Evolutionary conservation across 2,888 invertebrate species (phyloP).

Genomic region (Cheilosia vernalis): DNA sequence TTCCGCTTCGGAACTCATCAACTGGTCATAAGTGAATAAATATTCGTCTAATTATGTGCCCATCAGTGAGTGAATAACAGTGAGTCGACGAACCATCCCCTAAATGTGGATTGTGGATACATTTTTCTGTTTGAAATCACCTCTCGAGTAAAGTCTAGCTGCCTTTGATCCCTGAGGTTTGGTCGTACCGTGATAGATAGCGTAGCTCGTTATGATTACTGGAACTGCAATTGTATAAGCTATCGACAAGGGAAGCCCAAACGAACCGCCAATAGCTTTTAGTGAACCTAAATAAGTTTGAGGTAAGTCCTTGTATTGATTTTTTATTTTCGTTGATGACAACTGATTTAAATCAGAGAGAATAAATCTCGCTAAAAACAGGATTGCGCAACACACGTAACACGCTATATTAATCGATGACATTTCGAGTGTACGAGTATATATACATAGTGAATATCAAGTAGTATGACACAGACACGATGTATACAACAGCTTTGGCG

Average conservation of each 20-base stretch:
- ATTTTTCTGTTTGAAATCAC: constrained; percentile 41
- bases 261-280: constrained; percentile 30
- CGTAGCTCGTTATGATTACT: constrained; percentile 21
- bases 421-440: constrained; percentile 3
- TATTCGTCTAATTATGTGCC: constrained; percentile 31
- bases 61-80: constrained; percentile 54
- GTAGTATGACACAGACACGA: constrained; percentile 13
- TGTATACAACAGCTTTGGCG: constrained; percentile 1
- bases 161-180: constrained; percentile 24
- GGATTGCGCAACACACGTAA: constrained; percentile 63
- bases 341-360: neutral
- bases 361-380: constrained; percentile 25
- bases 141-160: constrained; percentile 24
- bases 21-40: constrained; percentile 48
- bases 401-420: constrained; percentile 51
- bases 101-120: constrained; percentile 57
- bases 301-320: constrained; percentile 33
- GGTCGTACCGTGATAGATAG: constrained; percentile 13
- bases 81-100: constrained; percentile 12
- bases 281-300: constrained; percentile 31
- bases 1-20: constrained; percentile 27
- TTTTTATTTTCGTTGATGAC: neutral
- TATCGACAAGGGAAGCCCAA: constrained; percentile 24
- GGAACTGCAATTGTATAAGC: constrained; percentile 18
- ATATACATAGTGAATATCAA: constrained; percentile 9